A percentile compares a stretch with the other conserved stretches of the same genome.
These are phyloP conservation scores for Halcyon chelicuti DNA, from an alignment of 2,797 vertebrate species.

Conservation along the genomic window DNA sequence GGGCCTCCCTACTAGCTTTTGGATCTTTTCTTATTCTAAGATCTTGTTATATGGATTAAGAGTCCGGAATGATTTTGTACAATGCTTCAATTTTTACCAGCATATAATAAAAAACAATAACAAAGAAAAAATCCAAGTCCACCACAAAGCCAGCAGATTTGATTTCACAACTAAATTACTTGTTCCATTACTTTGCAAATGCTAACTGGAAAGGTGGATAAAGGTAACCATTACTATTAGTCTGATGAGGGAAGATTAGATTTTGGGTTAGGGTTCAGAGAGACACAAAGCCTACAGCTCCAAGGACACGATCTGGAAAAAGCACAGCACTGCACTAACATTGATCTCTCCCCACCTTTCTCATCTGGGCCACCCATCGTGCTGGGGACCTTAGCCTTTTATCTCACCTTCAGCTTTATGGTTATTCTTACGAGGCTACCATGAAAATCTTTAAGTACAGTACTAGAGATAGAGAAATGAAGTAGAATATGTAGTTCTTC, in stretches of 20 bases:
- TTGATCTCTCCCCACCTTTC: not conserved
- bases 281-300: not conserved
- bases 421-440: not conserved
- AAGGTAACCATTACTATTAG: not conserved
- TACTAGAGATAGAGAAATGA: not conserved
- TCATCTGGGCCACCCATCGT: not conserved
- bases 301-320: not conserved
- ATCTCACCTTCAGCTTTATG: not conserved
- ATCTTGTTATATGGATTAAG: not conserved
- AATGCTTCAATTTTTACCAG: not conserved
- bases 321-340: rapidly evolving
- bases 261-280: not conserved
- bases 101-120: not conserved
- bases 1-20: not conserved
- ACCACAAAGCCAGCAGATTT: not conserved
- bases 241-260: not conserved
- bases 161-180: not conserved
- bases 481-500: not conserved
- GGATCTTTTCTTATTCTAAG: not conserved
- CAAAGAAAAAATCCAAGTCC: not conserved
- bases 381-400: not conserved
- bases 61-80: not conserved
- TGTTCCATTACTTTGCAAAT: not conserved
- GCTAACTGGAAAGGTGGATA: not conserved
- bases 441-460: not conserved